Conservation (phyloP, 2,888 invertebrate species). For the Brachyopa scutellaris region DNA sequence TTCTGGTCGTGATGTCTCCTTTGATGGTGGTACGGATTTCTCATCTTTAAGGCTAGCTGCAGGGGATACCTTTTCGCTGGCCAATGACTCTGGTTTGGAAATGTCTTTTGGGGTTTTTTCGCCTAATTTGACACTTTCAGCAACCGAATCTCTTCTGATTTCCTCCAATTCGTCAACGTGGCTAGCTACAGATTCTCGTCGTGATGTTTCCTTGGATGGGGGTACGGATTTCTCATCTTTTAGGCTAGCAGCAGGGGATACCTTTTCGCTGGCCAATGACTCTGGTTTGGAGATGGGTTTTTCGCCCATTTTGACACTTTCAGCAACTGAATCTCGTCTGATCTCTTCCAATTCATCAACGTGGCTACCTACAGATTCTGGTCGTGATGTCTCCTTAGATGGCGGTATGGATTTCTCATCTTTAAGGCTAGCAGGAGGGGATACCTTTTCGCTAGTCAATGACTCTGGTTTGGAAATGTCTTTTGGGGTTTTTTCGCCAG, state of each 20-base stretch:
- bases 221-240: slow-evolving; percentile 62
- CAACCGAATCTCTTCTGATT: slow-evolving; percentile 39
- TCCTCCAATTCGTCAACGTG: slow-evolving; percentile 46
- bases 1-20: slow-evolving; percentile 56
- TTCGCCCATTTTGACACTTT: not conserved
- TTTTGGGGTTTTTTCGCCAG: slow-evolving; percentile 12
- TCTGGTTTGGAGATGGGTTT: slow-evolving; percentile 38
- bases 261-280: slow-evolving; percentile 2
- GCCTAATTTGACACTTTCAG: slow-evolving; percentile 3
- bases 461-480: slow-evolving; percentile 5
- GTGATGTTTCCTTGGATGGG: slow-evolving; percentile 38
- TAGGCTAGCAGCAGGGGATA: slow-evolving; percentile 10
- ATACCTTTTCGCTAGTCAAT: not conserved
- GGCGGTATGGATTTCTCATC: slow-evolving; percentile 1
- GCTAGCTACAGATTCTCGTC: slow-evolving; percentile 37
- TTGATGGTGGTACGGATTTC: slow-evolving; percentile 36
- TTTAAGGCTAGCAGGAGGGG: slow-evolving; percentile 2
- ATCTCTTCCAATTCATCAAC: not conserved
- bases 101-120: not conserved
- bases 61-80: no score
- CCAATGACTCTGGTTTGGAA: slow-evolving; percentile 64
- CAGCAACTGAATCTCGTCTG: not conserved
- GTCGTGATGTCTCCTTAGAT: slow-evolving; percentile 44
- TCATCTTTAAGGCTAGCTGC: no score
- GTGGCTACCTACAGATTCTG: slow-evolving; percentile 31